Base-by-base conservation (phyloP, 2,113 vertebrate species). In the Pseudolaguvia tuberculata region DNA sequence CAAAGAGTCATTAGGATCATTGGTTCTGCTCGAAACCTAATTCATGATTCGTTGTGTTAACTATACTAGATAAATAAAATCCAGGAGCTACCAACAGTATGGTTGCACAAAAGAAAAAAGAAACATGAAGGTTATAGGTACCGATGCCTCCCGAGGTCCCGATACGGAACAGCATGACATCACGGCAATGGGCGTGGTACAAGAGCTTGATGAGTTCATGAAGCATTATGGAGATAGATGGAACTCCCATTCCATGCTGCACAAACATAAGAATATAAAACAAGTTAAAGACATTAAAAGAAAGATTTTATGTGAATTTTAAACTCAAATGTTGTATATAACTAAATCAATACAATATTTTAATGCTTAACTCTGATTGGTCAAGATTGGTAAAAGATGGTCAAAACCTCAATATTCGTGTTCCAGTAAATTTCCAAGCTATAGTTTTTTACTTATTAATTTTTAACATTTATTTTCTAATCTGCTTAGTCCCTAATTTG, bases 121-220 rank as follows among this genome's bases (percentile, higher is more conserved):
- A 68, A 29, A 65, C 69, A 8, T n/a, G 48, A 57, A 50, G 14
- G 14, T 39, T 0, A 45, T 58, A 18, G 88, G 88, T 80, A 95
- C 93, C 94, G 15, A 94, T 87, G 84, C 94, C 93, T 42, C 94
- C 93, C 0, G 93, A 98, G 5, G 94, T 95, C 18, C 95, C 92
- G 0, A 93, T 91, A 78, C 89, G 88, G 74, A 92, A 92, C n/a
- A 94, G 85, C 0, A 92, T 88, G n/a, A 95, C 90, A 0, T 93
- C 92, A n/a, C 55, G 45, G 82, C 93, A 92, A 23, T 84, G 88
- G 13, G 94, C 91, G 0, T 93, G 92, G 88, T 94, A 89, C 76
- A 95, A 90, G 81, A 95, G 90, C 80, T 95, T 96, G 88, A 94
- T 95, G 57, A 98, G 93, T 82, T 96, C 93, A 0, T 95, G 94